Evolutionary conservation across 1,140 invertebrate species (phyloP).

Genomic region (Drosophila tropicalis): DNA sequence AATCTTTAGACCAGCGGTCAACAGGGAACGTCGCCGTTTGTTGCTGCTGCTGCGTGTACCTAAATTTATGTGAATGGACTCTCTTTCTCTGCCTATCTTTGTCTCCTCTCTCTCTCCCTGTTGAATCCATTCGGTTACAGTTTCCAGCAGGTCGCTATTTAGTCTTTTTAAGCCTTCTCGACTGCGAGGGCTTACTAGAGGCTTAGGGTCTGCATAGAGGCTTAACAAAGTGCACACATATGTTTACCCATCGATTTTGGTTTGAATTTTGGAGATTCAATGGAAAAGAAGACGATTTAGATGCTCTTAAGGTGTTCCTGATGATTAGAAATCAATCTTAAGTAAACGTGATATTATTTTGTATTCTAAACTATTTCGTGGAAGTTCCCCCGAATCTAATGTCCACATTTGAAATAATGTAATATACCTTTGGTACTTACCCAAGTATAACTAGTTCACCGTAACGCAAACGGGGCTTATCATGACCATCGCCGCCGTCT

Average conservation of each 20-base stretch:
- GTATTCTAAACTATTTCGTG: too few relatives aligned
- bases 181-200: background rate
- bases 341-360: too few relatives aligned
- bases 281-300: too few relatives aligned
- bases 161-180: background rate
- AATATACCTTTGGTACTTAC: slow-evolving; percentile 85
- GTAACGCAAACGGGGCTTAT: slow-evolving; percentile 92
- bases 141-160: slow-evolving; percentile 9
- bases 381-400: too few relatives aligned
- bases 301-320: background rate
- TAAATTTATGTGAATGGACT: slow-evolving; percentile 51
- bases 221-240: background rate
- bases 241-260: too few relatives aligned
- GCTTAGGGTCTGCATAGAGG: background rate
- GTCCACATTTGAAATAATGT: too few relatives aligned
- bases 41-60: slow-evolving; percentile 53
- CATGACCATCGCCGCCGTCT: slow-evolving; percentile 86
- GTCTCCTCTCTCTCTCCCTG: background rate
- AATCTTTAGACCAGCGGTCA: slow-evolving; percentile 52
- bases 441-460: slow-evolving; percentile 97
- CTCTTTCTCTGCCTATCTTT: background rate
- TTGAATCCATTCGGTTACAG: slow-evolving; percentile 23
- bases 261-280: too few relatives aligned
- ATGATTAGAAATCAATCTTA: background rate
- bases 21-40: slow-evolving; percentile 17